Conservation (phyloP, 2,797 vertebrate genomes). For the Cottoperca gobio region DNA sequence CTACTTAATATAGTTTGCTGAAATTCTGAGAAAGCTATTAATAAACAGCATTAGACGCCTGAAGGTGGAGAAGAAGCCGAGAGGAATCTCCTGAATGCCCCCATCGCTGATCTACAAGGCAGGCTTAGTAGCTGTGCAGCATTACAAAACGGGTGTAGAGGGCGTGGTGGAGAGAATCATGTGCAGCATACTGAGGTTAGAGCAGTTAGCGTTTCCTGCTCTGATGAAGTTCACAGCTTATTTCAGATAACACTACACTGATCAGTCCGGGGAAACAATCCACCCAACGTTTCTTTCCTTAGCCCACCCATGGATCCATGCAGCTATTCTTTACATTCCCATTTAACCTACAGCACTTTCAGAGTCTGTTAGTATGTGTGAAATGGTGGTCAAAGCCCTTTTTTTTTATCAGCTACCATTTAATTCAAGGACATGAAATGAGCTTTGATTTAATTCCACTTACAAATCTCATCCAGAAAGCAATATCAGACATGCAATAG, state of each 20-base stretch:
- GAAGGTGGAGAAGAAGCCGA: slow-evolving; percentile 7
- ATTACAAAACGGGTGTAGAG: slow-evolving; percentile 20
- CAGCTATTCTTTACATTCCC: slow-evolving; percentile 70
- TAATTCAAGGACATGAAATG: slow-evolving; percentile 26
- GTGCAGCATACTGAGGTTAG: slow-evolving; percentile 8
- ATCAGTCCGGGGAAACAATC: slow-evolving; percentile 16
- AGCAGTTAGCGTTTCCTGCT: background rate
- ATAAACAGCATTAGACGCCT: slow-evolving; percentile 28
- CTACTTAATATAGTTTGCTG: slow-evolving; percentile 16
- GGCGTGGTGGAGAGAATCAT: slow-evolving; percentile 7
- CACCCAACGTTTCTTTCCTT: slow-evolving; percentile 6
- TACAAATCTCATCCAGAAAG: slow-evolving; percentile 54
- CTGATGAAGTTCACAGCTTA: slow-evolving; percentile 40
- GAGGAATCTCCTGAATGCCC: slow-evolving; percentile 7
- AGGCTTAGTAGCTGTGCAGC: slow-evolving; percentile 27
- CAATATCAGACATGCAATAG: slow-evolving; percentile 65
- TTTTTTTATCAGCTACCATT: slow-evolving; percentile 26
- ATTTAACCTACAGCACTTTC: slow-evolving; percentile 48
- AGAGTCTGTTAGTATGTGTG: slow-evolving; percentile 18
- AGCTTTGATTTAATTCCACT: slow-evolving; percentile 46
- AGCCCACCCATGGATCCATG: slow-evolving; percentile 13
- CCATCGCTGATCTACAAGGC: slow-evolving; percentile 4
- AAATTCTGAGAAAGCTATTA: slow-evolving; percentile 27
- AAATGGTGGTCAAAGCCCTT: slow-evolving; percentile 57
- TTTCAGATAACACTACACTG: slow-evolving; percentile 45